Percentiles rank a stretch among this genome's conserved stretches.
phyloP scores from a whole-genome alignment of 2,888 invertebrate genomes.

The Petrolisthes manimaculis region DNA sequence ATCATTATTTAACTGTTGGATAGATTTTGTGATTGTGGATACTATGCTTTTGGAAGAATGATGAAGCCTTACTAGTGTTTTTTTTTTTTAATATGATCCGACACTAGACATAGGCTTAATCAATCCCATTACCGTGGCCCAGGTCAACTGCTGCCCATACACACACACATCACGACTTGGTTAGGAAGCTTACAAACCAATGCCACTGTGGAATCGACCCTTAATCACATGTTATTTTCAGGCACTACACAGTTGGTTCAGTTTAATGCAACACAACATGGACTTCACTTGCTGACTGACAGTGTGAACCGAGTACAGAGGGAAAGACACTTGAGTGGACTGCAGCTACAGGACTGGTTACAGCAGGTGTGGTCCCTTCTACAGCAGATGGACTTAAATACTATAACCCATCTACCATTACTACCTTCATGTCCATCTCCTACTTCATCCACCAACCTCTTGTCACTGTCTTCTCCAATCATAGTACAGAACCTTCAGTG shows the following conservation, averaged over 20 bases:
- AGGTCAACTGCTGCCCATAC: no score
- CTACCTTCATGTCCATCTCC: neutral
- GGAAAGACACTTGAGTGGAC: neutral
- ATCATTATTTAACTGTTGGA: no score
- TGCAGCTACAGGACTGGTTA: neutral
- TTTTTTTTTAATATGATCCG: no score
- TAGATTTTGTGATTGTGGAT: no score
- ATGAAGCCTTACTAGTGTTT: no score
- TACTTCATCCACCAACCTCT: neutral
- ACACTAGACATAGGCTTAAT: no score
- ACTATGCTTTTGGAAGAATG: no score
- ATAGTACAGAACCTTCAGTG: neutral
- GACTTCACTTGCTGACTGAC: neutral
- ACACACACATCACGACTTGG: no score
- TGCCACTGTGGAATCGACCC: no score
- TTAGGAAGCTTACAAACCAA: no score
- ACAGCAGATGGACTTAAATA: neutral
- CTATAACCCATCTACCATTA: neutral
- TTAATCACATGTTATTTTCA: neutral
- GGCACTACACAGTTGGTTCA: constrained; percentile 1
- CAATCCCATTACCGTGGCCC: no score
- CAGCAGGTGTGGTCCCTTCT: neutral
- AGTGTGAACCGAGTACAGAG: neutral
- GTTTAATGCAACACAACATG: neutral
- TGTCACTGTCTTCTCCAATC: neutral